Conservation (phyloP, 2,113 vertebrate species). For the Oxygymnocypris stewartii region DNA sequence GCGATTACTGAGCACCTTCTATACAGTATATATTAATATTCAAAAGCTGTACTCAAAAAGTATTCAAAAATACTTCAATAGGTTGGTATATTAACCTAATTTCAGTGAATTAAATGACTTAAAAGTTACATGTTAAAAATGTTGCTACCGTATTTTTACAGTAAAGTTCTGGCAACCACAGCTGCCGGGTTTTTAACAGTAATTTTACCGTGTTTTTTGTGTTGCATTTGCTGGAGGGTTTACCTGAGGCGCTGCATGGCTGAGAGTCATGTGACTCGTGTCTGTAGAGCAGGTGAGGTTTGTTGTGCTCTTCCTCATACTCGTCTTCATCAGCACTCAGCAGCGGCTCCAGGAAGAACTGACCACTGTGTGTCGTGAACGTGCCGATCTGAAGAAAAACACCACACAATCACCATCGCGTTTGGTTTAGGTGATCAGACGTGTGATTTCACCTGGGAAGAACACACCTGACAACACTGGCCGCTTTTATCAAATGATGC, state of each 20-base stretch:
- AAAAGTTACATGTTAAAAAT: too few relatives aligned
- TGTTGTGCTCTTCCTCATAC: slow-evolving; percentile 88
- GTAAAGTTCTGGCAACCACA: too few relatives aligned
- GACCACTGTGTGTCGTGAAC: slow-evolving; percentile 86
- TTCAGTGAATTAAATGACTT: too few relatives aligned
- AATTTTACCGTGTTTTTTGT: too few relatives aligned
- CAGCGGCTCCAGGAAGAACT: slow-evolving; percentile 95
- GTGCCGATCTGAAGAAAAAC: slow-evolving; percentile 65
- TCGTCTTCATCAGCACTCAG: slow-evolving; percentile 79
- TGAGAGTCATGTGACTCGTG: slow-evolving; percentile 66
- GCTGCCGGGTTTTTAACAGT: too few relatives aligned
- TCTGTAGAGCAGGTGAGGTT: slow-evolving; percentile 92
- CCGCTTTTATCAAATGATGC: background rate
- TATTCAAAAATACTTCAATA: too few relatives aligned
- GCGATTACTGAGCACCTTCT: too few relatives aligned
- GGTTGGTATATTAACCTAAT: too few relatives aligned
- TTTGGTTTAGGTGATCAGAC: background rate
- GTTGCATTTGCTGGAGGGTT: too few relatives aligned
- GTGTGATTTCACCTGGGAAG: background rate
- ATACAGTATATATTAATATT: too few relatives aligned
- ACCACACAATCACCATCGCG: background rate
- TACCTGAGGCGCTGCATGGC: slow-evolving; percentile 88
- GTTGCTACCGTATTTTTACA: too few relatives aligned
- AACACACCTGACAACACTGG: background rate
- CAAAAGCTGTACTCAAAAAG: too few relatives aligned